Base-by-base conservation (phyloP, 2,797 vertebrate genomes). In the Sciurus vulgaris region DNA sequence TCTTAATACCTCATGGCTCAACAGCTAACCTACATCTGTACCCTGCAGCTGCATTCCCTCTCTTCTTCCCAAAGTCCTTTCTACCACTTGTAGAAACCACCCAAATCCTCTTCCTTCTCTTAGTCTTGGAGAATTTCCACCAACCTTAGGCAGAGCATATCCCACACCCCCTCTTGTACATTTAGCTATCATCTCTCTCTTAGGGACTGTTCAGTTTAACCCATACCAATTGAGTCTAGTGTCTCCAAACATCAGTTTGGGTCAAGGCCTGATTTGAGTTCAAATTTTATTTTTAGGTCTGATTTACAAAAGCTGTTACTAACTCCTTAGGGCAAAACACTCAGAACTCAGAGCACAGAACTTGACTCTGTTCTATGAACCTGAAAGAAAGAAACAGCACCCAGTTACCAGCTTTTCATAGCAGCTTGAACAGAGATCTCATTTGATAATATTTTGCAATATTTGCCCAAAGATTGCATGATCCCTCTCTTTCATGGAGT, bases 261-360 rank as follows among this genome's bases (percentile, higher is more conserved):
- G 86, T 96, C 18, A 35, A 87, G 38, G 12, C 91, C 14, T 76
- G 17, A 14, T 91, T 91, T 95, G 47, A 89, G 24, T 89, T 97
- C 65, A 95, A 81, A 12, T 51, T 96, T 79, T 20, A 65, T 83
- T 70, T 97, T 94, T 49, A 82, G 67, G 92, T 96, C 35, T 86
- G 28, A 92, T 35, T 78, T 82, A n/a, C 41, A 67, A 59, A 90
- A 41, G 47, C 61, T 90, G 51, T 92, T 86, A 92, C 78, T 51
- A 59, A 96, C 33, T 61, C 41, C 20, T 79, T 84, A 11, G 65
- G 61, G 30, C 1, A 70, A 35, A 86, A 83, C 54, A 54, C 41
- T 91, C 63, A 78, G 65, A 96, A 38, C 83, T 95, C n/a, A 84
- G 74, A 73, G 4, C 47, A 51, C 3, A 56, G 83, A 92, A 82